Evolutionary conservation across 2,797 vertebrate species (phyloP).

Genomic region (Hyperoplus lanceolatus): DNA sequence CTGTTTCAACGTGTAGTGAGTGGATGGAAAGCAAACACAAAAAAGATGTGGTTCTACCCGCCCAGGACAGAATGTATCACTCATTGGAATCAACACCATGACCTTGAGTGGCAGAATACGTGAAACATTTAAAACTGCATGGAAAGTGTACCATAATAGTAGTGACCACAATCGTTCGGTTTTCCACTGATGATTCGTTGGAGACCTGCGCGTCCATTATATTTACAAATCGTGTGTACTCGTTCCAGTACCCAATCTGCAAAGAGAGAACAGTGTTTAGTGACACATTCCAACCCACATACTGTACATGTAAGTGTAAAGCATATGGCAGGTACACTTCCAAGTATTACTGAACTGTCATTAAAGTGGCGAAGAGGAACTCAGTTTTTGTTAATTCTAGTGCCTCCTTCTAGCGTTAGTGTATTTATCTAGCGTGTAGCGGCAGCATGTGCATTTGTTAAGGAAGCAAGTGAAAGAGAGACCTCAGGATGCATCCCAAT

Average conservation of each 20-base stretch:
- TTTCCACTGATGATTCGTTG: conserved; percentile 98
- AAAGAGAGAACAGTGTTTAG: conserved; percentile 77
- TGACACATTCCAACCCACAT: not conserved
- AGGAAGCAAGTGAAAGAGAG: no score
- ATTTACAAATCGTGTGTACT: conserved; percentile 97
- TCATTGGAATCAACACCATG: conserved; percentile 89
- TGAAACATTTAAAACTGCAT: conserved; percentile 88
- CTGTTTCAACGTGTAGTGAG: conserved; percentile 90
- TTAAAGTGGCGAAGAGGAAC: conserved; percentile 45
- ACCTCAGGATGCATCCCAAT: no score
- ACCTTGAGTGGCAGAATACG: conserved; percentile 91
- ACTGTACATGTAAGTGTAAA: not conserved
- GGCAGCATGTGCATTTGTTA: no score
- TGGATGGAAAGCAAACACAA: conserved; percentile 90
- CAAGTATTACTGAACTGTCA: conserved; percentile 44
- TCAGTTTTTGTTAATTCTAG: no score
- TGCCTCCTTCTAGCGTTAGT: no score
- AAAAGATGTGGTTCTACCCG: conserved; percentile 90
- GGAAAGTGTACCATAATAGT: conserved; percentile 99
- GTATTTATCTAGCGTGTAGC: no score
- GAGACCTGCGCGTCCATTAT: conserved; percentile 93
- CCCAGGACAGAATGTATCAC: conserved; percentile 91
- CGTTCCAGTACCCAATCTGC: conserved; percentile 99
- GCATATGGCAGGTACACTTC: conserved; percentile 24
- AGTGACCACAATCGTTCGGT: conserved; percentile 99